Evolutionary conservation across 2,797 vertebrate genomes (phyloP).

Genomic region (Lacerta viridis): DNA sequence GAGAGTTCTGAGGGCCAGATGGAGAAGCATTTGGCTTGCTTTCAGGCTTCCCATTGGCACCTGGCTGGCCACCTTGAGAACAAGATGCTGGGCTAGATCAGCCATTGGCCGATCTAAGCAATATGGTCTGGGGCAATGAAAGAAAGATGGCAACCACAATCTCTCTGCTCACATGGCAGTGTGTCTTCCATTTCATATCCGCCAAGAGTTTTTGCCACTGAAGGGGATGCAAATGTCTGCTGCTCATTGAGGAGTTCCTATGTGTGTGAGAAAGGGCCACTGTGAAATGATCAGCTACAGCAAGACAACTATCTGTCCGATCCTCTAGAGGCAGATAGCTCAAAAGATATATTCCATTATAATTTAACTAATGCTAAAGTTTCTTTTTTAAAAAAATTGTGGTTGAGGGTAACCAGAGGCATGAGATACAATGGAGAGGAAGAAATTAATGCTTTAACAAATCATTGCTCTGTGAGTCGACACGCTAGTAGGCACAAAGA

Average conservation of each 20-base stretch:
- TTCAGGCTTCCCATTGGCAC: too few relatives aligned
- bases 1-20: too few relatives aligned
- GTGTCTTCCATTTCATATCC: not conserved
- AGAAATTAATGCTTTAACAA: constrained; percentile 64
- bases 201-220: not conserved
- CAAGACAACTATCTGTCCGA: constrained; percentile 59
- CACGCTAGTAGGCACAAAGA: constrained; percentile 50
- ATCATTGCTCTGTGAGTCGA: constrained; percentile 60
- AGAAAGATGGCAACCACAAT: not conserved
- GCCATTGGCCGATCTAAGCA: not conserved
- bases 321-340: constrained; percentile 27
- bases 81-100: too few relatives aligned
- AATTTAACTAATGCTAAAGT: constrained; percentile 60
- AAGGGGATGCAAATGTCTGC: not conserved
- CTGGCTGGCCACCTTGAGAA: too few relatives aligned
- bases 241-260: not conserved
- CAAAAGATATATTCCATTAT: constrained; percentile 29
- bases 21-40: too few relatives aligned
- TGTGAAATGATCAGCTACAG: constrained; percentile 56
- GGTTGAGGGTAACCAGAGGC: constrained; percentile 62
- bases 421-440: constrained; percentile 52
- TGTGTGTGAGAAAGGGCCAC: not conserved
- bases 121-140: not conserved
- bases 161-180: not conserved
- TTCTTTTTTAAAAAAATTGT: constrained; percentile 51